Conservation (phyloP, 2,797 vertebrate species). For the Chiloscyllium punctatum region DNA sequence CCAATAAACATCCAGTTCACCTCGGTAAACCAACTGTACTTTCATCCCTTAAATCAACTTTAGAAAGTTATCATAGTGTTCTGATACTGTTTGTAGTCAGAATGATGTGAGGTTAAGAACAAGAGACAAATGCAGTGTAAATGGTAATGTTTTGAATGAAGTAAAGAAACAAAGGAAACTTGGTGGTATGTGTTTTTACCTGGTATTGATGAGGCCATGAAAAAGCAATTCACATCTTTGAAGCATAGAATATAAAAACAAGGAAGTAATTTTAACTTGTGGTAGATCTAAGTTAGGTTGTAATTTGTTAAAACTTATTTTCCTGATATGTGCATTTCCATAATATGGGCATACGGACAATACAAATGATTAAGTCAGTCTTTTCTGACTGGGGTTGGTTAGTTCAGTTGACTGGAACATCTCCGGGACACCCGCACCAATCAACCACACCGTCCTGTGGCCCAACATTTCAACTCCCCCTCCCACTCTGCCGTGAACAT, state of each 20-base stretch:
- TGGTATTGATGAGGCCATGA: background rate
- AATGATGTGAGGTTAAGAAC: background rate
- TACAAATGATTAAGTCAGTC: background rate
- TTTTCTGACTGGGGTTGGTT: too few relatives aligned
- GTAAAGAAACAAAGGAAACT: background rate
- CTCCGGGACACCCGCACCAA: too few relatives aligned
- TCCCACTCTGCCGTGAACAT: too few relatives aligned
- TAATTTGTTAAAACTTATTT: too few relatives aligned
- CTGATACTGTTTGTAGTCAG: background rate
- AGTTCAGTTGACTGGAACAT: too few relatives aligned
- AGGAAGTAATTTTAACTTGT: background rate
- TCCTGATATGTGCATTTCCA: too few relatives aligned
- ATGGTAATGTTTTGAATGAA: background rate
- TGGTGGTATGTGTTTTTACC: too few relatives aligned
- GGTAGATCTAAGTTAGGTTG: background rate
- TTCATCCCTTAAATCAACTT: background rate
- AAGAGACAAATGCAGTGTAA: background rate
- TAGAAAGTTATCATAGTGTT: too few relatives aligned
- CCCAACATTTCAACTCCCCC: too few relatives aligned
- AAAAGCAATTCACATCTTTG: background rate
- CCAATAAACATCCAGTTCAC: constrained; percentile 88
- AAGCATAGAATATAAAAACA: background rate
- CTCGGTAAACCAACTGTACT: constrained; percentile 60
- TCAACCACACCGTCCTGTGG: too few relatives aligned
- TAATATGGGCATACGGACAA: too few relatives aligned